These are phyloP conservation scores for Cosmia trapezina DNA, from an alignment of 2,888 invertebrate genomes.

Conservation along the genomic window DNA sequence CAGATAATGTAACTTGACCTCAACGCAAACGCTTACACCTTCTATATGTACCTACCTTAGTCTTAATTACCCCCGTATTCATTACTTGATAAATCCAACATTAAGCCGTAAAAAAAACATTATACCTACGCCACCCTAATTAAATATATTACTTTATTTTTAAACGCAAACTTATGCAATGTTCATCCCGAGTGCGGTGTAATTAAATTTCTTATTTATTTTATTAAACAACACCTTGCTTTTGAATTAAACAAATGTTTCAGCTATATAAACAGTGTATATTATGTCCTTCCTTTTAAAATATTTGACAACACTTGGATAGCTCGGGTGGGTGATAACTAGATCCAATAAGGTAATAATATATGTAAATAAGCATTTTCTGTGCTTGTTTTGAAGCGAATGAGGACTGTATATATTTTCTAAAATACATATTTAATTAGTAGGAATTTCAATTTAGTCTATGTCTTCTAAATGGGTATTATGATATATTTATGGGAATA, in stretches of 20 bases:
- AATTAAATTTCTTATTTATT: conserved; percentile 64
- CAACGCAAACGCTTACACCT: conserved; percentile 33
- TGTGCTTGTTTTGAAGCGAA: conserved; percentile 45
- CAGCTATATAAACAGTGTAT: conserved; percentile 39
- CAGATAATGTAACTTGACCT: conserved; percentile 55
- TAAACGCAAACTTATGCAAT: conserved; percentile 37
- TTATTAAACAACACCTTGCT: conserved; percentile 43
- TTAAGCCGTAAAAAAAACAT: conserved; percentile 68
- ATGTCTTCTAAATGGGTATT: conserved; percentile 10
- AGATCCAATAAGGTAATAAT: conserved; percentile 38
- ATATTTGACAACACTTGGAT: conserved; percentile 52
- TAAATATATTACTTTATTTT: conserved; percentile 66
- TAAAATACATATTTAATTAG: conserved; percentile 37
- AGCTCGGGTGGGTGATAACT: conserved; percentile 25
- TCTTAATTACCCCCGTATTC: conserved; percentile 64
- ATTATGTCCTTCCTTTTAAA: conserved; percentile 40
- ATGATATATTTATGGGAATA: conserved; percentile 13
- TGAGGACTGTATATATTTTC: conserved; percentile 29
- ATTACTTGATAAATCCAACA: conserved; percentile 63
- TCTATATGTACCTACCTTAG: conserved; percentile 55
- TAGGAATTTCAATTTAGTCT: conserved; percentile 24
- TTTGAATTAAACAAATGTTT: conserved; percentile 37
- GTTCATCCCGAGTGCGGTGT: conserved; percentile 24
- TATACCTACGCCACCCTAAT: conserved; percentile 60
- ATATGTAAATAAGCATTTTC: conserved; percentile 48